These are phyloP conservation scores for Belgica antarctica DNA, from an alignment of 2,888 invertebrate species.

Conservation along the genomic window DNA sequence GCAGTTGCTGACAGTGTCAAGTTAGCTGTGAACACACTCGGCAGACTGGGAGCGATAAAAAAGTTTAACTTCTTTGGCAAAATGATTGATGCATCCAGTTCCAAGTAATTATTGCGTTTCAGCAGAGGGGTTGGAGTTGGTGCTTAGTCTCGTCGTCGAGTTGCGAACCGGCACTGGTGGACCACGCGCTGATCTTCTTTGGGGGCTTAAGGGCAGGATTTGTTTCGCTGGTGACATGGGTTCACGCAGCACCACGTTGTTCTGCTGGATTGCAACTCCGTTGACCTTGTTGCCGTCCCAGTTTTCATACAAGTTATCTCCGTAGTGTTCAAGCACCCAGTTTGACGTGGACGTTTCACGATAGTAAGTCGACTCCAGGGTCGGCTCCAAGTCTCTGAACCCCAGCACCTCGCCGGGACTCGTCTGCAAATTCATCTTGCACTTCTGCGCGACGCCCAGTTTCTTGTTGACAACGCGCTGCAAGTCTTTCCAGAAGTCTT, in stretches of 20 bases:
- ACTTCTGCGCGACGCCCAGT: conserved; percentile 91
- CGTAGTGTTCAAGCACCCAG: conserved; percentile 88
- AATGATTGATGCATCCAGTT: conserved; percentile 7
- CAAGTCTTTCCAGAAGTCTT: conserved; percentile 81
- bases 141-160: conserved; percentile 14
- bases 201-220: conserved; percentile 33
- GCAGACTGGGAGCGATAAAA: background rate
- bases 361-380: conserved; percentile 51
- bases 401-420: conserved; percentile 89
- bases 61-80: conserved; percentile 15
- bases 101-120: conserved; percentile 40
- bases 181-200: conserved; percentile 32
- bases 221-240: background rate
- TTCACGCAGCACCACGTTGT: conserved; percentile 26
- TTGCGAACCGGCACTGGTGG: conserved; percentile 32
- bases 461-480: conserved; percentile 91
- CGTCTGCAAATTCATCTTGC: conserved; percentile 81
- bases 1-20: background rate
- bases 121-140: background rate
- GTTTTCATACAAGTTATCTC: conserved; percentile 76
- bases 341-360: conserved; percentile 70
- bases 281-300: conserved; percentile 58
- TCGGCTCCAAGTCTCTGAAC: conserved; percentile 64
- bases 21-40: background rate
- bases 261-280: background rate